These are phyloP conservation scores for Sebastes kiyomatsui DNA, from an alignment of 2,797 vertebrate species.

Conservation along the genomic window DNA sequence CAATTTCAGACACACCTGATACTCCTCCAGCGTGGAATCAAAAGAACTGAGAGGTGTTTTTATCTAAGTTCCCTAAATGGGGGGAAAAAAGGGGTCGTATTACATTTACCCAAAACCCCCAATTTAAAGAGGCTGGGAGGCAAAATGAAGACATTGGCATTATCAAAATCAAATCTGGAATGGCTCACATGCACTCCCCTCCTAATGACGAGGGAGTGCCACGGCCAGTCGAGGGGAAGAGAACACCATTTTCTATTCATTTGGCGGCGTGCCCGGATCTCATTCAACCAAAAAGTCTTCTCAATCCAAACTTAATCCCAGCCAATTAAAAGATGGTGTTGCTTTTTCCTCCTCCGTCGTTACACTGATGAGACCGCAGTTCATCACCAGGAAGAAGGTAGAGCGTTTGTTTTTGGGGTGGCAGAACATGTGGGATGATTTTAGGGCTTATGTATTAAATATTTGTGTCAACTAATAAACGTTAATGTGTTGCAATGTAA, in stretches of 20 bases:
- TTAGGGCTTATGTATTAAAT: constrained; percentile 33
- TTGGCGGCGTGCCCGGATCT: constrained; percentile 96
- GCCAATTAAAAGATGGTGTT: constrained; percentile 87
- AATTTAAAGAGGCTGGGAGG: constrained; percentile 87
- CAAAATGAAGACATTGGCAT: constrained; percentile 92
- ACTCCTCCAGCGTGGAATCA: constrained; percentile 81
- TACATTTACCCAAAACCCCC: constrained; percentile 82
- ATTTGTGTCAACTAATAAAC: constrained; percentile 66
- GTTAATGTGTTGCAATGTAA: constrained; percentile 61
- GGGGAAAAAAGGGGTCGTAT: constrained; percentile 39
- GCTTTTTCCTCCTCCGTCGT: constrained; percentile 75
- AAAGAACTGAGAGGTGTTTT: constrained; percentile 78
- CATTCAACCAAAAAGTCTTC: constrained; percentile 96
- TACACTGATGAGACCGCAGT: constrained; percentile 80
- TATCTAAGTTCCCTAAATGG: constrained; percentile 82
- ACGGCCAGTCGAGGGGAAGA: constrained; percentile 91
- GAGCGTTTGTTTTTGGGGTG: background rate
- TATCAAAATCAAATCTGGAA: constrained; percentile 96
- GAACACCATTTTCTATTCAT: constrained; percentile 92
- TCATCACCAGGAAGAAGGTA: constrained; percentile 60
- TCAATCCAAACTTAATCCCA: constrained; percentile 88
- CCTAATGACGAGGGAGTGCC: constrained; percentile 91
- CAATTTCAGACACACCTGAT: constrained; percentile 84
- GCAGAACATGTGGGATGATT: constrained; percentile 8
- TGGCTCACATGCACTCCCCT: constrained; percentile 88